A percentile compares a stretch with the other conserved stretches of the same genome.
These are phyloP conservation scores for Halichoeres trimaculatus DNA, from an alignment of 2,113 vertebrate genomes.

Conservation along the genomic window DNA sequence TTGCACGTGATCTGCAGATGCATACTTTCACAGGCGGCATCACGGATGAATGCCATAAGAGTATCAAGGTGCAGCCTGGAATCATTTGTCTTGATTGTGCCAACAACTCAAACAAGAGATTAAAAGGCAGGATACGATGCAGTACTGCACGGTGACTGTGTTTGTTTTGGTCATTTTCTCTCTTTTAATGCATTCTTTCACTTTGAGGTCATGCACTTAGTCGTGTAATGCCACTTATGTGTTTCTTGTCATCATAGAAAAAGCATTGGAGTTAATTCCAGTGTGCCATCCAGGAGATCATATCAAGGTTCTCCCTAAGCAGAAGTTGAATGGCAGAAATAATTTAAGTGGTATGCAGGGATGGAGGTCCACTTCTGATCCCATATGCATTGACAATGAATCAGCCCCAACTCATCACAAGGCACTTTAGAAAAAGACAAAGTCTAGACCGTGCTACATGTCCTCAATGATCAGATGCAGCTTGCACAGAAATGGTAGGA, in stretches of 20 bases:
- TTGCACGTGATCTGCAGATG: constrained; percentile 55
- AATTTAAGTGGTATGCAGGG: no score
- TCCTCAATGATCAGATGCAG: no score
- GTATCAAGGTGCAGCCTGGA: constrained; percentile 22
- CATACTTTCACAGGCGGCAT: constrained; percentile 26
- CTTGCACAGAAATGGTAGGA: no score
- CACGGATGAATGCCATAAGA: constrained; percentile 46
- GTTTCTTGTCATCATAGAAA: constrained; percentile 44
- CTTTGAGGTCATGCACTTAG: constrained; percentile 56
- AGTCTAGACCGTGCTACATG: no score
- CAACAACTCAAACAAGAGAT: constrained; percentile 41
- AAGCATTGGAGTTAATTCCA: constrained; percentile 36
- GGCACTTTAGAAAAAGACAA: no score
- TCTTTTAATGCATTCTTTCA: constrained; percentile 54
- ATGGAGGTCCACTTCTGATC: no score
- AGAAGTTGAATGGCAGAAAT: no score
- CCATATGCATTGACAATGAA: no score
- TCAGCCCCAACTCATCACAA: no score
- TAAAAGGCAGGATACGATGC: constrained; percentile 15
- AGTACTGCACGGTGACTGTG: constrained; percentile 33
- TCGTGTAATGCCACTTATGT: constrained; percentile 29
- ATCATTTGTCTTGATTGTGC: constrained; percentile 35
- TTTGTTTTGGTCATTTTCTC: constrained; percentile 37
- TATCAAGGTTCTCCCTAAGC: not conserved
- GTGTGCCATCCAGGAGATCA: constrained; percentile 9